phyloP scores from a whole-genome alignment of 2,888 invertebrate species.

The Drosophila cyrtoloma region DNA sequence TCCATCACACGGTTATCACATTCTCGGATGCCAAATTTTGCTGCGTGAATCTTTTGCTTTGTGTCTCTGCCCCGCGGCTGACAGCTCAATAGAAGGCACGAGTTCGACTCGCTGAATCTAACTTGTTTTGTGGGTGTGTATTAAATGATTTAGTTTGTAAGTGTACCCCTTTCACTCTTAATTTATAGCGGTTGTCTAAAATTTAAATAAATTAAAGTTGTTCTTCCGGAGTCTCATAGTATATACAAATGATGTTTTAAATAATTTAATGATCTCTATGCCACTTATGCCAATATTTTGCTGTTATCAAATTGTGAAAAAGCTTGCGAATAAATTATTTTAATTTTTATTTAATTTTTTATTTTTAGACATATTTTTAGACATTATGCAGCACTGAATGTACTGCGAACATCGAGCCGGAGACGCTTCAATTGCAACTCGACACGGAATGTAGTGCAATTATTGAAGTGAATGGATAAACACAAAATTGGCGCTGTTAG shows the following conservation, averaged over 20 bases:
- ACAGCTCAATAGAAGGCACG: conserved; percentile 30
- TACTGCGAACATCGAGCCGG: conserved; percentile 1
- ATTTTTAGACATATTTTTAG: neutral
- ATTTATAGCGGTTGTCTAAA: conserved; percentile 12
- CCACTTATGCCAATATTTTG: neutral
- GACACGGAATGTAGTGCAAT: conserved; percentile 37
- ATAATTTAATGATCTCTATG: neutral
- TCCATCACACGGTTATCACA: conserved; percentile 41
- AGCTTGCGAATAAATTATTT: neutral
- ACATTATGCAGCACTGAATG: neutral
- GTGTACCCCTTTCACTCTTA: conserved; percentile 1
- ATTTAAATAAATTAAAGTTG: conserved; percentile 6
- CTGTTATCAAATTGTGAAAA: neutral
- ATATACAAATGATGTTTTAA: neutral
- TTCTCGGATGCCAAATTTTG: conserved; percentile 23
- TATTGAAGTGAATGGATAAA: conserved; percentile 64
- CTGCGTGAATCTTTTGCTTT: conserved; percentile 18
- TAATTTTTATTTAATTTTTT: neutral
- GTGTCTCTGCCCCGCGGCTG: conserved; percentile 23
- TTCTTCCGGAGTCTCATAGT: neutral
- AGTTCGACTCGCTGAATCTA: conserved; percentile 27
- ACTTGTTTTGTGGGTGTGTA: conserved; percentile 34
- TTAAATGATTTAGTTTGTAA: neutral
- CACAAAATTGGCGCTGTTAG: conserved; percentile 37
- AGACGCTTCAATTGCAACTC: conserved; percentile 16